Percentiles rank a stretch among this genome's conserved stretches.
Conservation (phyloP, 2,797 vertebrate species). For the Hyperoplus lanceolatus region DNA sequence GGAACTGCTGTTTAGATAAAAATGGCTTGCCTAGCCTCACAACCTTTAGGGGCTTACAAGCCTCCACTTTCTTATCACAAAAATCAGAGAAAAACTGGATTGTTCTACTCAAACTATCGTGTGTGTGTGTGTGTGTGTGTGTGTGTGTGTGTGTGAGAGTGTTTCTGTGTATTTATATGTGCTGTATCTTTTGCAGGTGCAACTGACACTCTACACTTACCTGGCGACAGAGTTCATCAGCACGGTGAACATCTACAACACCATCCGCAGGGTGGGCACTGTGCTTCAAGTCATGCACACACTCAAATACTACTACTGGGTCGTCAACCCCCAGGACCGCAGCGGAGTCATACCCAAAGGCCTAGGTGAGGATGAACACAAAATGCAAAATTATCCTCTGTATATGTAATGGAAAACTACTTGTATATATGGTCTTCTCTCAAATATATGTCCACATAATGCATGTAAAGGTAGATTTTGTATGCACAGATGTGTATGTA, state of each 20-base stretch:
- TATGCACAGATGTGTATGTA: neutral
- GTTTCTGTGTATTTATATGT: neutral
- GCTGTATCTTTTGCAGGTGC: conserved; percentile 85
- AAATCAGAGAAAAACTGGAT: conserved; percentile 26
- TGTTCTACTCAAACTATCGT: neutral
- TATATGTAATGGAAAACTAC: neutral
- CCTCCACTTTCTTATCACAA: conserved; percentile 26
- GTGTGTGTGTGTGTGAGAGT: no score
- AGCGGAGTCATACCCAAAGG: conserved; percentile 96
- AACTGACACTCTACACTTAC: conserved; percentile 94
- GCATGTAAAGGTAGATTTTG: neutral
- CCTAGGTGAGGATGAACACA: conserved; percentile 82
- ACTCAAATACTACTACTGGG: conserved; percentile 98
- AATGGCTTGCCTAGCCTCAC: conserved; percentile 14
- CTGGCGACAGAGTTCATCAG: conserved; percentile 97
- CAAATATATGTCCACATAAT: neutral
- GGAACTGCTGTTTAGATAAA: conserved; percentile 39
- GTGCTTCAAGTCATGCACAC: conserved; percentile 97
- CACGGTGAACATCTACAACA: conserved; percentile 96
- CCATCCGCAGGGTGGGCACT: conserved; percentile 94
- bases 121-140: no score
- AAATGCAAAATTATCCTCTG: neutral
- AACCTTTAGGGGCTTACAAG: conserved; percentile 21
- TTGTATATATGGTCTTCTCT: neutral
- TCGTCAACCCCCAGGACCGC: conserved; percentile 94